Percentiles rank a stretch among this genome's conserved stretches.
Conservation (phyloP, 2,797 vertebrate species). For the Cirrhinus mrigala region DNA sequence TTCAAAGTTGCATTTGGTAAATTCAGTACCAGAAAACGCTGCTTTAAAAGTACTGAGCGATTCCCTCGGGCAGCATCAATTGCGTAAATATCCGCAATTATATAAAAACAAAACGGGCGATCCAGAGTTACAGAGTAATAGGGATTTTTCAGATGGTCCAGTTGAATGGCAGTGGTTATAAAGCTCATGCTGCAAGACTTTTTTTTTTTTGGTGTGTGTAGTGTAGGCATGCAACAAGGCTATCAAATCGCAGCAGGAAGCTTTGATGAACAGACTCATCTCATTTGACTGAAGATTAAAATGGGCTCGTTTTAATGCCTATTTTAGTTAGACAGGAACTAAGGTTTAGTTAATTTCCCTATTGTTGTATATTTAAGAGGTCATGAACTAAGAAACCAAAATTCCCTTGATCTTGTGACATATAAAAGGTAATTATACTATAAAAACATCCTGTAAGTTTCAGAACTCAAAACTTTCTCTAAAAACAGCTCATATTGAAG, state of each 20-base stretch:
- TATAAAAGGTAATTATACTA: too few relatives aligned
- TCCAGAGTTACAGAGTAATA: neutral
- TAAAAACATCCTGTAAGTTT: too few relatives aligned
- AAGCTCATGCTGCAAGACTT: neutral
- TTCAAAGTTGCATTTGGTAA: slow-evolving; percentile 4
- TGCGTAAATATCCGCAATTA: neutral
- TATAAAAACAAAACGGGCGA: neutral
- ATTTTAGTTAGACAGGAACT: neutral
- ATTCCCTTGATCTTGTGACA: too few relatives aligned
- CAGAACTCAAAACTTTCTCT: too few relatives aligned
- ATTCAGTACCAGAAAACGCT: neutral
- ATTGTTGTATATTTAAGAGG: neutral
- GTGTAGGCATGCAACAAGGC: slow-evolving; percentile 2
- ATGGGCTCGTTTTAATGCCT: neutral
- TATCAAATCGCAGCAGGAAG: neutral
- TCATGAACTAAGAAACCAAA: neutral
- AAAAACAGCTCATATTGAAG: too few relatives aligned
- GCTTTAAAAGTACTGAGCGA: neutral
- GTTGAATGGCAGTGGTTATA: neutral
- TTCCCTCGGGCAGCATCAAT: neutral
- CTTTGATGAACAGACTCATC: neutral
- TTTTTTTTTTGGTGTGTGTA: neutral
- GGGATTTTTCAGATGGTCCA: neutral
- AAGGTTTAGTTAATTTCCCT: neutral
- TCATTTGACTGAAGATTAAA: neutral